Evolutionary conservation across 2,888 invertebrate genomes (phyloP).

Genomic region (Parnassius glacialis): DNA sequence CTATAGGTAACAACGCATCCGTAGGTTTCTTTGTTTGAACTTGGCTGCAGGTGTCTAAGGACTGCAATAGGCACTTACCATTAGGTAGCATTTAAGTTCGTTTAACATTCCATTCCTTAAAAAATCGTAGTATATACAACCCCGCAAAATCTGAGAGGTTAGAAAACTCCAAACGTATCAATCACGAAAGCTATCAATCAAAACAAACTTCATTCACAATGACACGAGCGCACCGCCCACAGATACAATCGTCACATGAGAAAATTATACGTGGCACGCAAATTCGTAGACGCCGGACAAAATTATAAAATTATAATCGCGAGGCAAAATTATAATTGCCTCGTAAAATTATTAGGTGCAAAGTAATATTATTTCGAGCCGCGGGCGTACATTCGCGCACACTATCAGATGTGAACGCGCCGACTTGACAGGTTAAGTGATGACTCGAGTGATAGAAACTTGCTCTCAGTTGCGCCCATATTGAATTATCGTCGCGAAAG

Average conservation of each 20-base stretch:
- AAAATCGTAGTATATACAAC: too few relatives aligned
- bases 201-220: constrained; percentile 37
- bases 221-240: constrained; percentile 32
- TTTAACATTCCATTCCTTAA: too few relatives aligned
- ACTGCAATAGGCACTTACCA: too few relatives aligned
- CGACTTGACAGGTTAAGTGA: constrained; percentile 58
- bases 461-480: constrained; percentile 36
- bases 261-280: constrained; percentile 31
- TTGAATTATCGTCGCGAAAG: constrained; percentile 49
- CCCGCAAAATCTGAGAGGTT: neutral
- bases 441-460: constrained; percentile 59
- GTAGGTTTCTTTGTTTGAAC: too few relatives aligned
- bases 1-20: too few relatives aligned
- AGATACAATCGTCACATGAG: constrained; percentile 32
- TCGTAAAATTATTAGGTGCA: constrained; percentile 73
- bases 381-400: constrained; percentile 34
- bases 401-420: constrained; percentile 59
- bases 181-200: constrained; percentile 43
- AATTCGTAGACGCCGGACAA: constrained; percentile 20
- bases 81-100: too few relatives aligned
- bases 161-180: constrained; percentile 7
- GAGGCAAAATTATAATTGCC: constrained; percentile 63
- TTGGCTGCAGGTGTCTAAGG: too few relatives aligned
- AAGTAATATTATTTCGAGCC: constrained; percentile 58
- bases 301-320: constrained; percentile 31